These are phyloP conservation scores for Amazona finschi DNA, from an alignment of 2,797 vertebrate genomes.

Conservation along the genomic window DNA sequence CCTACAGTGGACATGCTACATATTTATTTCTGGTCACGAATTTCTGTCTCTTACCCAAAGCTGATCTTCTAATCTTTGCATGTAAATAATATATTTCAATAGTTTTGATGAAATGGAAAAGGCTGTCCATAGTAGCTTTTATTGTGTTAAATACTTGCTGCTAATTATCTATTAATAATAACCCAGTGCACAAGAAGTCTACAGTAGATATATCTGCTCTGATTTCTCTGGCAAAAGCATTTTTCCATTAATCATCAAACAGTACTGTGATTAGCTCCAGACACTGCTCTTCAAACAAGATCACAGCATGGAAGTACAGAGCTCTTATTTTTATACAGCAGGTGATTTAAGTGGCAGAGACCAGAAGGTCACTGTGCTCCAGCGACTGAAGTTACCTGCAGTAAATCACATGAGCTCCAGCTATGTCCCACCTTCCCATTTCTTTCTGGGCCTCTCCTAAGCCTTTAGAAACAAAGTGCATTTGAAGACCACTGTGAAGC, in stretches of 20 bases:
- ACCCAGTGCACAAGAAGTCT: neutral
- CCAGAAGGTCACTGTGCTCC: neutral
- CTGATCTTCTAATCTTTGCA: neutral
- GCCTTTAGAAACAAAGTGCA: neutral
- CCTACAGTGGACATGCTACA: neutral
- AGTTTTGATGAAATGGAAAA: neutral
- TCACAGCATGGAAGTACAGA: neutral
- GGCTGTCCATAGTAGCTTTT: neutral
- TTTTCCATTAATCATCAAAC: neutral
- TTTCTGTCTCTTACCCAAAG: neutral
- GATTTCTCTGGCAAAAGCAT: neutral
- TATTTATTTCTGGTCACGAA: conserved; percentile 31
- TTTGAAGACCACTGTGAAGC: neutral
- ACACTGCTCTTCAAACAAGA: neutral
- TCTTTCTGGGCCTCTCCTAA: neutral
- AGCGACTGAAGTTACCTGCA: neutral
- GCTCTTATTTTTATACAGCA: neutral
- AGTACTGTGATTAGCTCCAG: neutral
- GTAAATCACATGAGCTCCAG: neutral
- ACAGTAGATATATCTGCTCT: neutral
- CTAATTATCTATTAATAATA: conserved; percentile 5
- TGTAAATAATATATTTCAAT: neutral
- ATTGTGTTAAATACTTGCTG: neutral
- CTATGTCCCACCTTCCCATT: neutral
- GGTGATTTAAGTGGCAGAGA: neutral